Conservation (phyloP, 2,888 invertebrate species). For the Leptarthrus brevirostris region DNA sequence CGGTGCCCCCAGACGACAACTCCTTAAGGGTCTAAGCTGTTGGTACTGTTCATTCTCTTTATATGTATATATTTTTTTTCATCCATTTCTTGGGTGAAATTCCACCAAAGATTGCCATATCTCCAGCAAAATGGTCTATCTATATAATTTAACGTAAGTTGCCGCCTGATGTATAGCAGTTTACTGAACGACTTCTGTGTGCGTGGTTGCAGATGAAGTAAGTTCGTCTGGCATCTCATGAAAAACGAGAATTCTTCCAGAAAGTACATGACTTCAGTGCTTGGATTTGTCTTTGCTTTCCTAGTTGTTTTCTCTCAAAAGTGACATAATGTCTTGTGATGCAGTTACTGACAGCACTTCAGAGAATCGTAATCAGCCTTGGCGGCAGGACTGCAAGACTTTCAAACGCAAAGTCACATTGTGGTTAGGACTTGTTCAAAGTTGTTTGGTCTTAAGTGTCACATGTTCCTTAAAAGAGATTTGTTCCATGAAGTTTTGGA, state of each 20-base stretch:
- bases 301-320: neutral
- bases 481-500: no score
- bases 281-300: neutral
- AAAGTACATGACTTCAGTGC: neutral
- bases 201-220: neutral
- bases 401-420: neutral
- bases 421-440: neutral
- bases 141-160: neutral
- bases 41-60: neutral
- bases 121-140: neutral
- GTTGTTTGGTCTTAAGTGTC: no score
- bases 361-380: constrained; percentile 1
- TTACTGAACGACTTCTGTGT: neutral
- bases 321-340: constrained; percentile 14
- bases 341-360: neutral
- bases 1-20: neutral
- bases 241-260: neutral
- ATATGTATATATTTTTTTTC: no score
- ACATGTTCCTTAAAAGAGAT: neutral
- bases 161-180: neutral
- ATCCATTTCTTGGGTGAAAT: neutral
- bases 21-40: neutral
- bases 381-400: neutral
- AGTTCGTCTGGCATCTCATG: no score
- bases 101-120: neutral